Evolutionary conservation across 2,113 vertebrate genomes (phyloP).

Genomic region (Lepus timidus): DNA sequence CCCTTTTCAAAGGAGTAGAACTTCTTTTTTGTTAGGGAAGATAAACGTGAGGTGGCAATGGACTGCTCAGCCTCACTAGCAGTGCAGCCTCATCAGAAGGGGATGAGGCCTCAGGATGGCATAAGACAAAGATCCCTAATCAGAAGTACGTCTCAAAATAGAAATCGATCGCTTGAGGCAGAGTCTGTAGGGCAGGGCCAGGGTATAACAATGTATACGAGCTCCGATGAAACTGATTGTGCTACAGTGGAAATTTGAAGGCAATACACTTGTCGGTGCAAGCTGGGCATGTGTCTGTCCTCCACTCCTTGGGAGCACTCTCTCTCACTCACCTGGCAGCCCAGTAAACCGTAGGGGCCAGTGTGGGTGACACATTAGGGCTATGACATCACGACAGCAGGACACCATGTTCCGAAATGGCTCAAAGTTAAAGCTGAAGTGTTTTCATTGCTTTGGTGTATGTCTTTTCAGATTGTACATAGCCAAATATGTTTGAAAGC

Average conservation of each 20-base stretch:
- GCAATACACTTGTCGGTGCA: background rate
- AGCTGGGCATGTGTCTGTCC: background rate
- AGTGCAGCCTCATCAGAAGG: background rate
- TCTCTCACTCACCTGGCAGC: background rate
- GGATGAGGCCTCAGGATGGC: background rate
- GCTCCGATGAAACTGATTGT: background rate
- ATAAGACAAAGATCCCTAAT: conserved; percentile 16
- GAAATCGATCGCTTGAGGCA: background rate
- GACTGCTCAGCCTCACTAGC: background rate
- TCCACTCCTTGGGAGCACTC: background rate
- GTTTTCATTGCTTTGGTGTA: background rate
- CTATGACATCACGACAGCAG: background rate
- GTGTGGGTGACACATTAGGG: background rate
- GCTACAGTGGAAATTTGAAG: background rate
- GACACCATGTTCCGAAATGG: background rate
- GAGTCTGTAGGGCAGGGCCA: background rate
- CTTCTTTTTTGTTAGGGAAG: background rate
- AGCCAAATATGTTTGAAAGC: background rate
- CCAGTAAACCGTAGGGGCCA: background rate
- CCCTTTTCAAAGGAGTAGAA: background rate
- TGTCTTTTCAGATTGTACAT: background rate
- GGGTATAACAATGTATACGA: background rate
- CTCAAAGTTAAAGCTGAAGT: background rate
- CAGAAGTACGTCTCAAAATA: background rate
- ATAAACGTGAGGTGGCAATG: background rate